phyloP scores from a whole-genome alignment of 2,113 vertebrate species.

The Microcebus griseorufus region DNA sequence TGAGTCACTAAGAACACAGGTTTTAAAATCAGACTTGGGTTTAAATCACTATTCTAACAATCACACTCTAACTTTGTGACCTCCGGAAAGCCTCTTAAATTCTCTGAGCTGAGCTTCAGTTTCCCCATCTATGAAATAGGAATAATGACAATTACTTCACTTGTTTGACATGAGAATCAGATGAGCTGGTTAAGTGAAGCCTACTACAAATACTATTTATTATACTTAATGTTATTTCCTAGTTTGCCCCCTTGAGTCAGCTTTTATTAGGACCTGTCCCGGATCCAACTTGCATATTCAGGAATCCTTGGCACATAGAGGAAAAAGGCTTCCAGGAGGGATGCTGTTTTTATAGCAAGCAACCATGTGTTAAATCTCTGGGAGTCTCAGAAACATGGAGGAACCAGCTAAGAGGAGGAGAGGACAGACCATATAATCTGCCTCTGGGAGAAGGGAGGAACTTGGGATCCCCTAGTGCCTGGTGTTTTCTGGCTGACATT shows the following conservation, averaged over 20 bases:
- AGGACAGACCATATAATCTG: not conserved
- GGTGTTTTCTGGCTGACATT: not conserved
- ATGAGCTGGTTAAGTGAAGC: not conserved
- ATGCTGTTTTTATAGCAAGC: slow-evolving; percentile 50
- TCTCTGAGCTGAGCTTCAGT: not conserved
- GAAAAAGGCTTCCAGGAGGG: not conserved
- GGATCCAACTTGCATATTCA: not conserved
- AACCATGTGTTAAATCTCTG: slow-evolving; percentile 40
- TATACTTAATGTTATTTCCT: not conserved
- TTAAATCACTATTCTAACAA: not conserved
- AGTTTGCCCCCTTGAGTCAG: not conserved
- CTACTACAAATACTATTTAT: not conserved
- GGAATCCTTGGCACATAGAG: not conserved
- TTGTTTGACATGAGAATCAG: not conserved
- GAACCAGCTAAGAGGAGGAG: not conserved
- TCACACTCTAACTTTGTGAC: not conserved
- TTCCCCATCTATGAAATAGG: not conserved
- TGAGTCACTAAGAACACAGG: not conserved
- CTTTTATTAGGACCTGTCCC: not conserved
- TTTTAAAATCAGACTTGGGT: slow-evolving; percentile 21
- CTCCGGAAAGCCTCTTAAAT: not conserved
- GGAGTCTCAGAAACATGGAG: not conserved
- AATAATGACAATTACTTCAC: not conserved
- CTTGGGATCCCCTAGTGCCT: not conserved
- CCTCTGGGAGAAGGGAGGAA: not conserved